Evolutionary conservation across 2,797 vertebrate genomes (phyloP).

Genomic region (Danio jaintianensis): DNA sequence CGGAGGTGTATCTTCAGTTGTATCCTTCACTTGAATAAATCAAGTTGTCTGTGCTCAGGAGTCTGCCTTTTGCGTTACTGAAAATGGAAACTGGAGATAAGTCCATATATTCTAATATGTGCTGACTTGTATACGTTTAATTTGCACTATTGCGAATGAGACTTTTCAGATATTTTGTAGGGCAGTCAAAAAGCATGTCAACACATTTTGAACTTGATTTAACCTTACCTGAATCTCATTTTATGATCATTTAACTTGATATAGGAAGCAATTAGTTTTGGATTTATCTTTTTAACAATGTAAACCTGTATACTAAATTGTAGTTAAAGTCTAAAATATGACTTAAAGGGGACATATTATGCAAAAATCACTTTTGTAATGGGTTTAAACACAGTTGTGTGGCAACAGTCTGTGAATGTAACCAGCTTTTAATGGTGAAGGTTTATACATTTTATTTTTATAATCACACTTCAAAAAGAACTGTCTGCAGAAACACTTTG

Average conservation of each 20-base stretch:
- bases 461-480: too few species aligned
- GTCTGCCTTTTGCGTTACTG: not conserved
- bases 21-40: too few species aligned
- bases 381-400: too few species aligned
- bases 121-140: not conserved
- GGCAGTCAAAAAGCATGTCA: conserved; percentile 13
- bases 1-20: conserved; percentile 15
- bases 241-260: not conserved
- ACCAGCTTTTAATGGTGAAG: too few species aligned
- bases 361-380: too few species aligned
- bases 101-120: conserved; percentile 15
- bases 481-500: too few species aligned
- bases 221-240: conserved; percentile 5
- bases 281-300: not conserved
- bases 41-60: conserved; percentile 33
- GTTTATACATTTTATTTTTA: too few species aligned
- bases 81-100: conserved; percentile 29
- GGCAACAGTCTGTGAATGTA: too few species aligned
- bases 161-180: conserved; percentile 19
- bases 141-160: not conserved
- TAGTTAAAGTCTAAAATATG: too few species aligned
- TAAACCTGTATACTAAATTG: not conserved
- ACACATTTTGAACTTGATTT: not conserved
- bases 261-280: not conserved
- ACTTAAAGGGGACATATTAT: too few species aligned